These are phyloP conservation scores for Melinaea marsaeus DNA, from an alignment of 2,888 invertebrate genomes.

Conservation along the genomic window DNA sequence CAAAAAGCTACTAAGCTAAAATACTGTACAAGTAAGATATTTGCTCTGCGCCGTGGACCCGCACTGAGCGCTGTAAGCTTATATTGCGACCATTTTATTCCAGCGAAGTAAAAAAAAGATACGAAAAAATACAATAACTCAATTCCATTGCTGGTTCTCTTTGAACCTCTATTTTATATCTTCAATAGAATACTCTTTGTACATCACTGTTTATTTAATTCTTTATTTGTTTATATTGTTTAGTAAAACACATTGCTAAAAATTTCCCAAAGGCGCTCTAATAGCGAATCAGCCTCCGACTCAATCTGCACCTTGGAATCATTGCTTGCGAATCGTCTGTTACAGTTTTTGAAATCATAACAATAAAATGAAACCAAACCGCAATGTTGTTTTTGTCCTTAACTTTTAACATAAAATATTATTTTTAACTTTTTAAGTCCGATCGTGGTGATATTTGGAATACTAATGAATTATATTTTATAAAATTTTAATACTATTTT, in stretches of 20 bases:
- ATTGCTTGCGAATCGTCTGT: not conserved
- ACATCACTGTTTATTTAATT: not conserved
- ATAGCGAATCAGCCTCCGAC: not conserved
- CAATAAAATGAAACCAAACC: not conserved
- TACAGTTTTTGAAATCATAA: too few species aligned
- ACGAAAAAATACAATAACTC: conserved; percentile 7
- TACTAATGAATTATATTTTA: too few species aligned
- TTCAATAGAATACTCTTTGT: not conserved
- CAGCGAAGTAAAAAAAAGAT: conserved; percentile 9
- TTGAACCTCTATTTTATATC: not conserved
- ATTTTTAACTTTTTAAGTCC: too few species aligned
- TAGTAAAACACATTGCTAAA: not conserved
- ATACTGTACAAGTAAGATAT: conserved; percentile 41
- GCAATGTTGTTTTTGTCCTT: too few species aligned
- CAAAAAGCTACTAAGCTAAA: conserved; percentile 26
- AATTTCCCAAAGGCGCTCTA: conserved; percentile 1
- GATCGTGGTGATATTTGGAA: too few species aligned
- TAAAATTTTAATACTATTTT: too few species aligned
- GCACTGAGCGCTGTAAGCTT: conserved; percentile 32
- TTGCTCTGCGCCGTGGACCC: conserved; percentile 50
- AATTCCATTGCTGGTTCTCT: conserved; percentile 13
- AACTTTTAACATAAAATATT: too few species aligned
- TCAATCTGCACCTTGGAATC: not conserved
- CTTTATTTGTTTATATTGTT: not conserved
- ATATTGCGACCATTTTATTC: conserved; percentile 13